Evolutionary conservation across 1,140 invertebrate genomes (phyloP).

Genomic region (Cherax destructor): DNA sequence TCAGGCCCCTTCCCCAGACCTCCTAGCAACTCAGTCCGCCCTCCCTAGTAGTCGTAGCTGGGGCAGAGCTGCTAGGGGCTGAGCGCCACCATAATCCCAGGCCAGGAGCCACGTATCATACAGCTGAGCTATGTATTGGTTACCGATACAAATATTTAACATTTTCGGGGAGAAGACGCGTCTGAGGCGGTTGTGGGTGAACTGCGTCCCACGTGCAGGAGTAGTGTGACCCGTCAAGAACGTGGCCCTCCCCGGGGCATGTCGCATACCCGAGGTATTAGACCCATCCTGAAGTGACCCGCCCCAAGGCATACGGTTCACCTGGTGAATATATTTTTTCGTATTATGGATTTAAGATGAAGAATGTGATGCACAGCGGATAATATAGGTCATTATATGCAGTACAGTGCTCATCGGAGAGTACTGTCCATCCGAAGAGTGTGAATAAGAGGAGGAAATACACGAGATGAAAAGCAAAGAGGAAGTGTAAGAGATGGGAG

Average conservation of each 20-base stretch:
- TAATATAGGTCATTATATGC: no score
- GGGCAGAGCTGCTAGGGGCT: background rate
- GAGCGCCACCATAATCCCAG: background rate
- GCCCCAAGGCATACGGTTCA: background rate
- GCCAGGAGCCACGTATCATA: background rate
- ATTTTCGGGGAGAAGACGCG: constrained; percentile 2
- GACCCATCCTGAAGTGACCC: background rate
- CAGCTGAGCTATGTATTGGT: constrained; percentile 3
- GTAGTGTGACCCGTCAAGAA: background rate
- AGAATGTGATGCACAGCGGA: no score
- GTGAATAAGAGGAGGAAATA: no score
- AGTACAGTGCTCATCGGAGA: no score
- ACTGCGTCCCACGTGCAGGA: background rate
- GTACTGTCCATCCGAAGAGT: no score
- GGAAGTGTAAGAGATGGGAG: no score
- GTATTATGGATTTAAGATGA: no score
- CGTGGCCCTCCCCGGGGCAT: background rate
- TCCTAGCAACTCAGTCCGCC: no score
- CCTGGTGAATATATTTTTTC: no score
- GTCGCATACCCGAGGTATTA: background rate
- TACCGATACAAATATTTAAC: constrained; percentile 15
- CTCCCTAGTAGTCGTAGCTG: no score
- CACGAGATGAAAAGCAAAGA: no score
- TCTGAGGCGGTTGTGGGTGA: background rate
- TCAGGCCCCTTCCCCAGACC: no score